phyloP scores from a whole-genome alignment of 2,888 invertebrate species.

The Meandrusa payeni region DNA sequence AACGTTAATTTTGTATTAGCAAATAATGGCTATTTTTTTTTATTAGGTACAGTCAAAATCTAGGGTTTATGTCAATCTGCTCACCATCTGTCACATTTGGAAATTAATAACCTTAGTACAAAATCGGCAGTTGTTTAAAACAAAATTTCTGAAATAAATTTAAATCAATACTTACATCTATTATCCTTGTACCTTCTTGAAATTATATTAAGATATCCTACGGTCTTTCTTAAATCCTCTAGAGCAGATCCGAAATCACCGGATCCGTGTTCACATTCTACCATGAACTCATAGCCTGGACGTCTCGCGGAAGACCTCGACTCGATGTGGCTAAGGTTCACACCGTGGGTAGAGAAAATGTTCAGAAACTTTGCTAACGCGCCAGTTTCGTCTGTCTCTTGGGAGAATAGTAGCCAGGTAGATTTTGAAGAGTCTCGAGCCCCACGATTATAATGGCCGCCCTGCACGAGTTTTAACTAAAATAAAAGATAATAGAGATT shows the following conservation, averaged over 20 bases:
- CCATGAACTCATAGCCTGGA: conserved; percentile 95
- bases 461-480: conserved; percentile 90
- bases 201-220: conserved; percentile 92
- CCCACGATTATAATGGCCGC: conserved; percentile 91
- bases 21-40: too few relatives aligned
- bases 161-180: conserved; percentile 81
- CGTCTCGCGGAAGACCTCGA: conserved; percentile 91
- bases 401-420: conserved; percentile 93
- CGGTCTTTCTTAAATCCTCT: conserved; percentile 84
- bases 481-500: neutral
- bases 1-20: too few relatives aligned
- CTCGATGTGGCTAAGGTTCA: conserved; percentile 96
- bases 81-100: too few relatives aligned
- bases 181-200: conserved; percentile 93
- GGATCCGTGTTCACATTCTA: conserved; percentile 90
- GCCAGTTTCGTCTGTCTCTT: conserved; percentile 92
- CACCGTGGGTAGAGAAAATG: conserved; percentile 90
- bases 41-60: too few relatives aligned
- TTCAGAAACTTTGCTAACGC: conserved; percentile 92
- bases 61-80: too few relatives aligned
- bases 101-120: too few relatives aligned
- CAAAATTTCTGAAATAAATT: too few relatives aligned
- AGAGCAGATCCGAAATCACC: conserved; percentile 89
- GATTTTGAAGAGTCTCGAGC: conserved; percentile 88
- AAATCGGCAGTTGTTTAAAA: too few relatives aligned